These are phyloP conservation scores for Marasmarcha lunaedactyla DNA, from an alignment of 2,888 invertebrate species.

Conservation along the genomic window DNA sequence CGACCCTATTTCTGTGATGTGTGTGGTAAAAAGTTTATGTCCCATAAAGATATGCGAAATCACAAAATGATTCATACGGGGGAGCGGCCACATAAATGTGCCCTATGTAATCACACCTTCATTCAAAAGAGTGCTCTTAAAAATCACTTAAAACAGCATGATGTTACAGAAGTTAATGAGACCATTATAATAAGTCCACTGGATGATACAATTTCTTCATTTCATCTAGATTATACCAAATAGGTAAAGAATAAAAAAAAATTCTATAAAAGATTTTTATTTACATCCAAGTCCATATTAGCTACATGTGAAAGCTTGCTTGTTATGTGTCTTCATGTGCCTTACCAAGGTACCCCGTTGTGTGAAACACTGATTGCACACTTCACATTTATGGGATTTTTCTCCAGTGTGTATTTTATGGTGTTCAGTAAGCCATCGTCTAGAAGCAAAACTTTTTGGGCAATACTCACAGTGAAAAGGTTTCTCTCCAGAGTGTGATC, in stretches of 20 bases:
- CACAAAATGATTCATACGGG: conserved; percentile 92
- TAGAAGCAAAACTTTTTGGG: conserved; percentile 44
- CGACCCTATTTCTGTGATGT: conserved; percentile 86
- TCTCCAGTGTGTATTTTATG: conserved; percentile 54
- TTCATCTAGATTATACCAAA: not conserved
- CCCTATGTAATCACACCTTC: conserved; percentile 89
- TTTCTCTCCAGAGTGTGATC: conserved; percentile 55
- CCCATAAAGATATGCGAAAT: conserved; percentile 91
- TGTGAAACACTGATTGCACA: conserved; percentile 51
- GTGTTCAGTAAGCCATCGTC: conserved; percentile 44
- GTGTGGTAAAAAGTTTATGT: conserved; percentile 92
- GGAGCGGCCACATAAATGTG: conserved; percentile 92
- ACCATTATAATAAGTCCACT: not conserved
- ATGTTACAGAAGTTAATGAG: conserved; percentile 17
- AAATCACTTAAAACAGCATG: conserved; percentile 84
- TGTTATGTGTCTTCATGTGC: conserved; percentile 55
- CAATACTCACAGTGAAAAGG: conserved; percentile 45
- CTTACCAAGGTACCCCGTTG: conserved; percentile 52
- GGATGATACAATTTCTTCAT: not conserved
- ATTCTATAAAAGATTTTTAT: too few relatives aligned
- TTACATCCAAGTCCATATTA: too few relatives aligned
- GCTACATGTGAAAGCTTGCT: too few relatives aligned
- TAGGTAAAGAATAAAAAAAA: too few relatives aligned
- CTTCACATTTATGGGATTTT: conserved; percentile 43
- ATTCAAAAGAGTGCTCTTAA: conserved; percentile 93